Evolutionary conservation across 2,113 vertebrate genomes (phyloP).

Genomic region (Petaurus breviceps): DNA sequence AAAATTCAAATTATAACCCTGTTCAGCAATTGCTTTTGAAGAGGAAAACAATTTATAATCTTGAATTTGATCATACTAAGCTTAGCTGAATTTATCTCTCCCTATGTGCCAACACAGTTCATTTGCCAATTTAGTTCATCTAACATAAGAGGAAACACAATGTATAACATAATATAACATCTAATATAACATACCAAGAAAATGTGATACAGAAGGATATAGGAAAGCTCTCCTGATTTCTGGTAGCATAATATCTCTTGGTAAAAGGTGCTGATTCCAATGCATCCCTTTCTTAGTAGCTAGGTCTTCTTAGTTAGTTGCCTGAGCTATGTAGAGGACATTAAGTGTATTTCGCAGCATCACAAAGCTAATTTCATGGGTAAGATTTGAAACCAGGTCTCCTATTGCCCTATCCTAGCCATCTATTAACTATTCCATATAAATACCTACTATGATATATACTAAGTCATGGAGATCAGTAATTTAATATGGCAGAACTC

Average conservation of each 20-base stretch:
- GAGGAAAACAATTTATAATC: background rate
- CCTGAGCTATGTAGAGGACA: background rate
- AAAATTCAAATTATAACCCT: background rate
- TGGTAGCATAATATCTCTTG: background rate
- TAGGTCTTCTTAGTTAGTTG: background rate
- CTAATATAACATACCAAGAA: too few species aligned
- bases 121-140: background rate
- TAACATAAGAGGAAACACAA: background rate
- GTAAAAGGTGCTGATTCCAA: background rate
- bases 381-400: background rate
- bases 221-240: background rate
- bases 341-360: background rate
- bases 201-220: background rate
- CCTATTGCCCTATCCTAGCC: background rate
- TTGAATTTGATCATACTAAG: background rate
- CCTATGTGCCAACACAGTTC: background rate
- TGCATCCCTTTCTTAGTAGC: background rate
- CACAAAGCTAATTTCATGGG: background rate
- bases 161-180: too few species aligned
- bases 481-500: background rate
- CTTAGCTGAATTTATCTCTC: background rate
- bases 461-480: background rate
- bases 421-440: background rate
- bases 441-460: background rate
- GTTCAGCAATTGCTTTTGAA: background rate